Base-by-base conservation (phyloP, 2,888 invertebrate species). In the Plagodis pulveraria region DNA sequence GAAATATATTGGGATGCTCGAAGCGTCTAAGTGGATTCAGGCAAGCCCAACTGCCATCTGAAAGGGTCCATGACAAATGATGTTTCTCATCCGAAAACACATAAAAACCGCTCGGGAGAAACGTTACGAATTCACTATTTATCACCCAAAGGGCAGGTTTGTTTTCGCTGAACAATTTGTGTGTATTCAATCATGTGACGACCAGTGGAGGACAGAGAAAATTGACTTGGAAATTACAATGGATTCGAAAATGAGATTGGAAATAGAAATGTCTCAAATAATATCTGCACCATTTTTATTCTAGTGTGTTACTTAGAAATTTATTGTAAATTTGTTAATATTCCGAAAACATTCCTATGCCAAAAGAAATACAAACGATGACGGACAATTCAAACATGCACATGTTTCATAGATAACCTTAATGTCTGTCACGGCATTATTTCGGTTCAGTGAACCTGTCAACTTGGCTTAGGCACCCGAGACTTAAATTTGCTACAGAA, bases 31-130 rank as follows among this genome's bases (percentile, higher is more conserved):
- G 61, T 65, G 63, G 66, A 68, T 69, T 71, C 56, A 51, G 66
- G 56, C 56, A 44, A 50, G 58, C 56, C 62, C 63, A 50, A 50
- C 67, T 43, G 56, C 63, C 57, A 58, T 62, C 61, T 49, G 67
- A 68, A 68, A 63, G 62, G 69, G 71, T 62, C 74, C 71, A 77
- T 78, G 81, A 81, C 77, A 82, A 81, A 83, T 80, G 74, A 74
- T 62, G 62, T 67, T 56, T 68, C 69, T 70, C 67, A 72, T 73
- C 68, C 67, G 70, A 67, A 70, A 73, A 71, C 74, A 74, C 72
- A 72, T 72, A 77, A 76, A 80, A 76, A 71, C 65, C 63, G 63
- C 57, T 56, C 64, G 57, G 65, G 53, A 57, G 58, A 54, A 67
- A 63, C 66, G 59, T 58, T 60, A 63, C 67, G 60, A 71, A 72